phyloP scores from a whole-genome alignment of 2,888 invertebrate genomes.

The Ornithoptera alexandrae region DNA sequence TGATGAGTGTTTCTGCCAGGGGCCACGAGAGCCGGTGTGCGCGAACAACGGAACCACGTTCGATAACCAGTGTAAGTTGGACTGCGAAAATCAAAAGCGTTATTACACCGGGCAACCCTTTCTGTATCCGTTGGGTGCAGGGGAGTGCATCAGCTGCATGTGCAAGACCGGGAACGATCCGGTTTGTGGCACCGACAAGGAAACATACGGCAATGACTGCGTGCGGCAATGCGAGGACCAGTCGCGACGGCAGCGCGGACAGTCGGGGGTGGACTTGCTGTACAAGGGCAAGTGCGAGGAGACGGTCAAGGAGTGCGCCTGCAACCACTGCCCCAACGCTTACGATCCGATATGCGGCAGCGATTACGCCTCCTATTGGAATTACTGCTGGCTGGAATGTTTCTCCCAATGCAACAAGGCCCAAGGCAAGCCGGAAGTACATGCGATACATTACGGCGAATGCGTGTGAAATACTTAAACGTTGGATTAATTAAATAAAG shows the following conservation, averaged over 20 bases:
- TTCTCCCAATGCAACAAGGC: conserved; percentile 35
- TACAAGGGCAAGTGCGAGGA: conserved; percentile 36
- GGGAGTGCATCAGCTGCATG: conserved; percentile 39
- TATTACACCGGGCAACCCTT: conserved; percentile 32
- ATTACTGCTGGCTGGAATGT: conserved; percentile 43
- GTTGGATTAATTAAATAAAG: too few species aligned
- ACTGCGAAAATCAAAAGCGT: conserved; percentile 39
- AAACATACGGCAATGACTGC: conserved; percentile 44
- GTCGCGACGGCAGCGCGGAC: conserved; percentile 24
- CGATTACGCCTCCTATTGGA: conserved; percentile 43
- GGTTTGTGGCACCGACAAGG: conserved; percentile 45
- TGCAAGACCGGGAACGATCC: conserved; percentile 40
- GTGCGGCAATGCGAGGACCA: conserved; percentile 40
- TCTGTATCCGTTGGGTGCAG: conserved; percentile 35
- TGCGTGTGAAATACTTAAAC: too few species aligned
- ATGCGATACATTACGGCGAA: too few species aligned
- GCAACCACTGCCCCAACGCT: conserved; percentile 33
- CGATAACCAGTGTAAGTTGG: conserved; percentile 37
- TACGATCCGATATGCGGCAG: conserved; percentile 44
- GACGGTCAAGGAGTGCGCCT: conserved; percentile 26
- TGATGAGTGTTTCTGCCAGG: conserved; percentile 39
- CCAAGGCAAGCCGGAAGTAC: background rate
- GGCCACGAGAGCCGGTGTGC: conserved; percentile 34
- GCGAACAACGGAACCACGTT: conserved; percentile 39
- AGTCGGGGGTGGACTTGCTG: conserved; percentile 29